A percentile compares a stretch with the other conserved stretches of the same genome.
phyloP scores from a whole-genome alignment of 64 coral and sea anemone genomes.

The Trachythela sp. region DNA sequence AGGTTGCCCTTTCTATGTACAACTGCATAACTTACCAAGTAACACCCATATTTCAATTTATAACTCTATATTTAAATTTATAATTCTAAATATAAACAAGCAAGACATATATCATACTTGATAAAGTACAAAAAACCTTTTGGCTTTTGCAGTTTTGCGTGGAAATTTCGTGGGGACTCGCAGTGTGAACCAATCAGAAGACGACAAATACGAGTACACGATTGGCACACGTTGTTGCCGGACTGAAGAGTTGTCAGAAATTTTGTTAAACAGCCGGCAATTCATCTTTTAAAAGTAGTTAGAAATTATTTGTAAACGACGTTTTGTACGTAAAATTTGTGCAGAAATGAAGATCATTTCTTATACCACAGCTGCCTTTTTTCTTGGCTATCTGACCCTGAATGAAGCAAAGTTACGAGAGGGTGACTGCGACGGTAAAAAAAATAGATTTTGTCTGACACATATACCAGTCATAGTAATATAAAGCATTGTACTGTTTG shows the following conservation, averaged over 20 bases:
- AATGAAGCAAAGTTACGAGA: conserved; percentile 66
- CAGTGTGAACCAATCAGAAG: conserved; percentile 72
- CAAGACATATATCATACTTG: too few relatives aligned
- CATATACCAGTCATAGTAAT: too few relatives aligned
- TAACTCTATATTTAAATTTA: too few relatives aligned
- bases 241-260: conserved; percentile 8
- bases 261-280: background rate
- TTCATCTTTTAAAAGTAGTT: conserved; percentile 42
- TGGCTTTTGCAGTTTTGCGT: too few relatives aligned
- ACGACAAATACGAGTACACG: conserved; percentile 72
- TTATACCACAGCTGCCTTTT: conserved; percentile 50
- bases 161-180: background rate
- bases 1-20: too few relatives aligned
- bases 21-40: background rate
- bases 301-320: background rate
- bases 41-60: too few relatives aligned
- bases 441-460: background rate
- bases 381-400: conserved; percentile 38
- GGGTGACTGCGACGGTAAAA: conserved; percentile 84
- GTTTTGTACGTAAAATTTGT: background rate
- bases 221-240: conserved; percentile 60
- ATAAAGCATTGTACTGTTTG: too few relatives aligned
- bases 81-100: too few relatives aligned
- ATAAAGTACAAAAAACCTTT: too few relatives aligned
- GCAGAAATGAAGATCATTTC: conserved; percentile 47